Evolutionary conservation across 2,113 vertebrate genomes (phyloP), one percentile per base, ranked within the genome.

Genomic region (Apteryx owenii): DNA sequence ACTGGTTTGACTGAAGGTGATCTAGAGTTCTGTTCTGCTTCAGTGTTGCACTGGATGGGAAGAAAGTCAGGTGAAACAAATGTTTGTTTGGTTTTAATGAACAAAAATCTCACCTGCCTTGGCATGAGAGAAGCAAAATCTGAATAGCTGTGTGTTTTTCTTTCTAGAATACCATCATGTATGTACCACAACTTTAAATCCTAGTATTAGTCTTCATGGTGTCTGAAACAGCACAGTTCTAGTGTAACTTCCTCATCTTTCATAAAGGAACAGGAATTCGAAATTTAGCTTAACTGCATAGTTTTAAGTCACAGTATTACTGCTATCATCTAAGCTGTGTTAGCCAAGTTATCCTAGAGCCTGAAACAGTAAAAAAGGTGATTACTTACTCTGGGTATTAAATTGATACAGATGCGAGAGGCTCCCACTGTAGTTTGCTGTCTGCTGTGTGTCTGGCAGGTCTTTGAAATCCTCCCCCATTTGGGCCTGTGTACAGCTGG

Each of bases 1-100:
- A 53, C 36, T 84, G 28, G 14, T 65, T 90, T 90, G 61, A 66
- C 5, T 89, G 78, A 92, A 73, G 42, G 40, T 79, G 56, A 76
- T 96, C 44, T n/a, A 81, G 42, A 75, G 73, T 81, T 89, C 58
- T 92, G 62, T 94, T 92, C 72, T 92, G 92, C 83, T 93, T 93
- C 83, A 89, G 29, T 91, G 77, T 95, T 85, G 50, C 44, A 54
- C 58, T 88, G 66, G 53, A 60, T 91, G 70, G 19, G 62, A 93
- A 62, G 65, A 91, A 81, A 92, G 64, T 73, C 87, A 88, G 44
- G 81, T 70, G 71, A 95, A 94, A 89, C 36, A 80, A 89, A 80
- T 82, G 36, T 82, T 95, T 95, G 29, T 62, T 95, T 42, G 11
- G 58, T 66, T 38, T 92, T 95, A 93, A 87, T 87, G 87, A 93